Evolutionary conservation across 1,140 invertebrate genomes (phyloP), one percentile per base, ranked within the genome.

Genomic region (Solenopsis fugax): DNA sequence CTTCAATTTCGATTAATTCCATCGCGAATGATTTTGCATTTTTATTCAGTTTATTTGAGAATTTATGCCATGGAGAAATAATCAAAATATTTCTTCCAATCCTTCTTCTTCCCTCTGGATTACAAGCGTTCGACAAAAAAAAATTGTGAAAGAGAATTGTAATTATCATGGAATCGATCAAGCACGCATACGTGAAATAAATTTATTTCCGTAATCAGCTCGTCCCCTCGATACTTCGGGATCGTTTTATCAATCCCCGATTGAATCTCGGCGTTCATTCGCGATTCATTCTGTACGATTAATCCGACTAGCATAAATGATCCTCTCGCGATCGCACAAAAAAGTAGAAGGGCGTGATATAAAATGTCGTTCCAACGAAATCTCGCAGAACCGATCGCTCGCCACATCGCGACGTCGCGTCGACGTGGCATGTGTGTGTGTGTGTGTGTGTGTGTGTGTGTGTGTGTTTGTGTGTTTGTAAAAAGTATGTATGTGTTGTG

Each of bases 331-430:
- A 67, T 80, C 18, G 48, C 34, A 34, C 58, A 37, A 41, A 48
- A 48, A 80, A 37, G 10, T 45, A 24, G 34, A 69, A 54, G 29
- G 9, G 37, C 9, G 45, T 54, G 45, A 80, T 48, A 45, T 41
- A 34, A 48, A 64, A 24, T 48, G 73, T 56, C 52, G 52, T 37
- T 65, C 24, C 7, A 71, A 81, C 34, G 64, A 71, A 81, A 71
- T 71, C 64, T 78, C 60, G 75, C 58, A 64, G 58, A 81, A 81
- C n/a, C 65, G 48, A 81, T 81, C 34, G 77, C 77, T 67, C 62
- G 77, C 48, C 29, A 64, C 62, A 21, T 81, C 48, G 64, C 77
- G 45, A 71, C 64, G 45, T 81, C 41, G 37, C 56, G 41, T 21
- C n/a, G 56, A 52, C 12, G 37, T 41, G 29, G 29, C 2, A 41